Evolutionary conservation across 53 echinoderm and acorn worm species (phyloP).

Genomic region (Luidia sarsii): DNA sequence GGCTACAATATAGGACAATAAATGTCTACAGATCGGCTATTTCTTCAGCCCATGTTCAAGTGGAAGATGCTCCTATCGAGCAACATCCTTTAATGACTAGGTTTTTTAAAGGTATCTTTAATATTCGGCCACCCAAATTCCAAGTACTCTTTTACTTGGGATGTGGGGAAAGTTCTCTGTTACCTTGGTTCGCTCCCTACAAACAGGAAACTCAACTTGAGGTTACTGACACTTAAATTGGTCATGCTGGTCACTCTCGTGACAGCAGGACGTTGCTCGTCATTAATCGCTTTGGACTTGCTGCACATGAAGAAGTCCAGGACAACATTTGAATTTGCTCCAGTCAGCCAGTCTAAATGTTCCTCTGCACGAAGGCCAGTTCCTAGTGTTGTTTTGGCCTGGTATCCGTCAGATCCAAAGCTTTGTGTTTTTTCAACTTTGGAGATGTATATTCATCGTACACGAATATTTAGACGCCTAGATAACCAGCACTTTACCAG

Average conservation of each 20-base stretch:
- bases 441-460: not conserved
- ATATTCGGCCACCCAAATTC: no score
- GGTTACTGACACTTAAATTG: constrained; percentile 21
- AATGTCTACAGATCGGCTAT: constrained; percentile 31
- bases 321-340: constrained; percentile 24
- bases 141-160: constrained; percentile 15
- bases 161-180: not conserved
- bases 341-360: not conserved
- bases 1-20: constrained; percentile 9
- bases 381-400: not conserved
- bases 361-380: not conserved
- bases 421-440: constrained; percentile 3
- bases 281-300: not conserved
- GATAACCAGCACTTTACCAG: not conserved
- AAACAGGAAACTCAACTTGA: not conserved
- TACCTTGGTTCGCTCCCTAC: not conserved
- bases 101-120: constrained; percentile 18
- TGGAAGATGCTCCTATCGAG: constrained; percentile 13
- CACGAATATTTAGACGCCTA: not conserved
- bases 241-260: constrained; percentile 20
- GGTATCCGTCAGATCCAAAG: not conserved
- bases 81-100: constrained; percentile 14
- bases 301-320: not conserved
- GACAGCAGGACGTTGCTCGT: constrained; percentile 4
- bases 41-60: constrained; percentile 11